A percentile compares a stretch with the other conserved stretches of the same genome.
Evolutionary conservation across 2,888 invertebrate species (phyloP).

Genomic region (Odontomyia ornata): DNA sequence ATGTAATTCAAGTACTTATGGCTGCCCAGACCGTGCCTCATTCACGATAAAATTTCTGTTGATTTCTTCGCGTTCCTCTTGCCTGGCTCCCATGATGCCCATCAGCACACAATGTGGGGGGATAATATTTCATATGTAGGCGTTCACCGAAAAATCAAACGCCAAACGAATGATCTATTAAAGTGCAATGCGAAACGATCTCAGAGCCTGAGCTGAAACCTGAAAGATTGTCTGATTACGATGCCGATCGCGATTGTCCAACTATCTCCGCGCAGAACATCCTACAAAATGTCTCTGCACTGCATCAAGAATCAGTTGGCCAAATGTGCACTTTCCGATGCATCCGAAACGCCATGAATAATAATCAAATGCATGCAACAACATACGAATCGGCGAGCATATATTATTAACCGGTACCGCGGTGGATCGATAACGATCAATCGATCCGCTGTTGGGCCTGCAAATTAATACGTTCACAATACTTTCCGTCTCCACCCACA

Average conservation of each 20-base stretch:
- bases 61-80: background rate
- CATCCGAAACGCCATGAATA: conserved; percentile 12
- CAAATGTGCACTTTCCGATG: background rate
- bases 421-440: conserved; percentile 29
- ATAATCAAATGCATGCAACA: conserved; percentile 21
- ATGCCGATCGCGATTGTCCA: conserved; percentile 18
- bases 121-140: background rate
- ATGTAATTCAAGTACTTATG: background rate
- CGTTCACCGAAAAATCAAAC: conserved; percentile 25
- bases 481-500: conserved; percentile 16
- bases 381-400: background rate
- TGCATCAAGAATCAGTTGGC: background rate
- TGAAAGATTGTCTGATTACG: background rate
- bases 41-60: background rate
- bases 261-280: conserved; percentile 12
- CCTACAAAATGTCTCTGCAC: conserved; percentile 32
- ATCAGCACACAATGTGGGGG: background rate
- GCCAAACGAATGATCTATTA: conserved; percentile 31
- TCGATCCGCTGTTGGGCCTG: conserved; percentile 2
- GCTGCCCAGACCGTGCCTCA: background rate
- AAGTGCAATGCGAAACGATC: background rate
- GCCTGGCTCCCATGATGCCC: background rate
- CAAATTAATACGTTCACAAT: conserved; percentile 33
- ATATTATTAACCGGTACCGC: conserved; percentile 13
- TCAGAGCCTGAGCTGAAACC: too few species aligned